A percentile compares a stretch with the other conserved stretches of the same genome.
phyloP scores from a whole-genome alignment of 2,113 vertebrate species.

The Rhineura floridana region DNA sequence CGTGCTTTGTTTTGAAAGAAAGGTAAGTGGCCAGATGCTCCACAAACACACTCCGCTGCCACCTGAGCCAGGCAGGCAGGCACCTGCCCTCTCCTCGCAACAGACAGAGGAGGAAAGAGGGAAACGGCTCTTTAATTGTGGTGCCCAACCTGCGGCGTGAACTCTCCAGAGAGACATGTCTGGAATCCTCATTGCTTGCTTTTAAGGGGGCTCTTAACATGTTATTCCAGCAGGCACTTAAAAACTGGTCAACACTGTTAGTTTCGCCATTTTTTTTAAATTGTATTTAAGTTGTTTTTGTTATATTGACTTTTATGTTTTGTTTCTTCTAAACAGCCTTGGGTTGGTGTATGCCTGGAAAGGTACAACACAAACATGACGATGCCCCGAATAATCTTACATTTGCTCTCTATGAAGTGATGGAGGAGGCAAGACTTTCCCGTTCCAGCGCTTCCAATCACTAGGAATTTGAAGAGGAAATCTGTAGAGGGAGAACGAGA shows the following conservation, averaged over 20 bases:
- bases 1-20: background rate
- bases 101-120: background rate
- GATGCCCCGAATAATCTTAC: conserved; percentile 73
- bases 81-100: background rate
- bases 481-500: conserved; percentile 72
- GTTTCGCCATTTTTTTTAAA: no score
- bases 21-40: background rate
- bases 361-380: background rate
- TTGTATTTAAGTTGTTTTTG: background rate
- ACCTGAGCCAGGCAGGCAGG: background rate
- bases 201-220: background rate
- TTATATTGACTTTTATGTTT: background rate
- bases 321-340: background rate
- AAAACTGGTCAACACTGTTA: background rate
- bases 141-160: background rate
- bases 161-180: background rate
- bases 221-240: background rate
- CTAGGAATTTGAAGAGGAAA: conserved; percentile 96
- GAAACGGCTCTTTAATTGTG: background rate
- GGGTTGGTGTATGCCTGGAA: background rate
- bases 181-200: background rate
- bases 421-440: conserved; percentile 96
- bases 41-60: background rate
- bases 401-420: conserved; percentile 95
- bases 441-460: conserved; percentile 92